These are phyloP conservation scores for Mycalesis mineus DNA, from an alignment of 2,888 invertebrate species.

Conservation along the genomic window DNA sequence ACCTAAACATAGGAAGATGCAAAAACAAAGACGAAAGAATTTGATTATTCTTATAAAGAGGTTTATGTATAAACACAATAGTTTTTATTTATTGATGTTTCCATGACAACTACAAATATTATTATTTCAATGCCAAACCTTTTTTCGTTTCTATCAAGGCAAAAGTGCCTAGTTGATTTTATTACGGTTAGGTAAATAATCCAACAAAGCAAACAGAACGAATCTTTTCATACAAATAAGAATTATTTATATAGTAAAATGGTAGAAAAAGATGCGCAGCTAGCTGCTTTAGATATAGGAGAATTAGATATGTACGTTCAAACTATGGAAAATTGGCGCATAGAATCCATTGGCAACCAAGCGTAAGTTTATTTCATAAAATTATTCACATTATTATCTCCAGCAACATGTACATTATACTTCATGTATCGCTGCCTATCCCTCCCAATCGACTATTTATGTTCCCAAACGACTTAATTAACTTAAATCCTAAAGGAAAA, in stretches of 20 bases:
- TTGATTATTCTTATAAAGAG: no score
- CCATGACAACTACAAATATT: not conserved
- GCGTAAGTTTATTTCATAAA: conserved; percentile 41
- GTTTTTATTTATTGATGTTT: not conserved
- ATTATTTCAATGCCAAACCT: not conserved
- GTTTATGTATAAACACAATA: no score
- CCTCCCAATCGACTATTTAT: no score
- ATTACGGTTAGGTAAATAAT: no score
- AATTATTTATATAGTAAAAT: conserved; percentile 41
- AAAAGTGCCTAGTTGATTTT: not conserved
- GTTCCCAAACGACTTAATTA: no score
- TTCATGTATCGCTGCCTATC: no score
- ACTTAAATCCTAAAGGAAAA: no score
- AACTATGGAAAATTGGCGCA: conserved; percentile 81
- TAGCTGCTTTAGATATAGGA: conserved; percentile 79
- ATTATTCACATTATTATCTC: no score
- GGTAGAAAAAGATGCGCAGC: conserved; percentile 69
- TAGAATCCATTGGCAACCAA: conserved; percentile 83
- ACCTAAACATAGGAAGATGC: no score
- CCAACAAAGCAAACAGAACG: not conserved
- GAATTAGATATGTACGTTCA: conserved; percentile 87
- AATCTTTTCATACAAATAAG: not conserved
- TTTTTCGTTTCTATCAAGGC: not conserved
- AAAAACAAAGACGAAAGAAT: no score
- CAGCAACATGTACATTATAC: no score